A percentile compares a stretch with the other conserved stretches of the same genome.
These are phyloP conservation scores for Rhinogobius similis DNA, from an alignment of 2,113 vertebrate genomes.

Conservation along the genomic window DNA sequence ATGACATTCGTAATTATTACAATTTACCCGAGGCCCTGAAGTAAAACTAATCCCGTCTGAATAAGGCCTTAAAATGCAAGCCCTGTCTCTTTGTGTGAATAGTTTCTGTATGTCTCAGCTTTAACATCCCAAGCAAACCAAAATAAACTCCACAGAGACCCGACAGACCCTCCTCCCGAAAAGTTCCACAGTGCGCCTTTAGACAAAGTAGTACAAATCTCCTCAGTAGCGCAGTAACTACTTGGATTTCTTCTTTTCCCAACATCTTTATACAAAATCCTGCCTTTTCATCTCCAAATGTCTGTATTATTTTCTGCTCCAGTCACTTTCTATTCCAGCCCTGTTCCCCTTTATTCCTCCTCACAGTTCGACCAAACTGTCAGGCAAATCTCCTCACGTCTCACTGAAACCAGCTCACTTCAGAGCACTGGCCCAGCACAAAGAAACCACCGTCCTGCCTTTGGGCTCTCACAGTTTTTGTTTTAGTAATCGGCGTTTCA, in stretches of 20 bases:
- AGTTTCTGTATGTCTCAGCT: too few relatives aligned
- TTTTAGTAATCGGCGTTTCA: not conserved
- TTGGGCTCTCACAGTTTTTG: not conserved
- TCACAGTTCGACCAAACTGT: conserved; percentile 1
- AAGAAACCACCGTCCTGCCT: not conserved
- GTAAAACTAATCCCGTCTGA: too few relatives aligned
- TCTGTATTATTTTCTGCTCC: not conserved
- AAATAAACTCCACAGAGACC: too few relatives aligned
- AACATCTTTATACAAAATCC: not conserved
- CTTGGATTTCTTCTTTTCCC: not conserved
- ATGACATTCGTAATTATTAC: too few relatives aligned
- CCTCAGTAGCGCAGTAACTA: not conserved
- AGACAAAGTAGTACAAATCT: too few relatives aligned
- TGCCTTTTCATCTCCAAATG: not conserved
- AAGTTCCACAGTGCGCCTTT: too few relatives aligned
- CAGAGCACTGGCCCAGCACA: conserved; percentile 3
- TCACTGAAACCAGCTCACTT: not conserved
- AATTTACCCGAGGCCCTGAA: too few relatives aligned
- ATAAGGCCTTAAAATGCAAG: too few relatives aligned
- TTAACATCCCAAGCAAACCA: too few relatives aligned
- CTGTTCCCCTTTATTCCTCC: not conserved
- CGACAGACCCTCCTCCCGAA: too few relatives aligned
- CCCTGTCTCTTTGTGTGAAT: too few relatives aligned
- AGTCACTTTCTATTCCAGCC: not conserved
- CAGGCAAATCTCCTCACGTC: conserved; percentile 9